phyloP scores from a whole-genome alignment of 2,888 invertebrate species.

The Macaria liturata region DNA sequence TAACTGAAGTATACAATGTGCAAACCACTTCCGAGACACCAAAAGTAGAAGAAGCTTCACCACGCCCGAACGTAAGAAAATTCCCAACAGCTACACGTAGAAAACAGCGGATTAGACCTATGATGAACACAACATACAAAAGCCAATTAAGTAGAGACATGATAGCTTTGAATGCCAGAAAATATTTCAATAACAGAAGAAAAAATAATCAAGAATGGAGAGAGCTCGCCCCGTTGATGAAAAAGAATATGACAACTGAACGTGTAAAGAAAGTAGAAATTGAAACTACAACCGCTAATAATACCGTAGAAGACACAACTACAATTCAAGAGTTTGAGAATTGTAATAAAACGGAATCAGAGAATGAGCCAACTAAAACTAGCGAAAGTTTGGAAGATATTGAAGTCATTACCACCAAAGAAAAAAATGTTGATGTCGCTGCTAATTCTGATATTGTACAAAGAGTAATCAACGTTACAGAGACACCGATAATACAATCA shows the following conservation, averaged over 20 bases:
- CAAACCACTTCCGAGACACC: conserved; percentile 31
- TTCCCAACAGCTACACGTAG: conserved; percentile 55
- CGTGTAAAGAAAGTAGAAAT: conserved; percentile 35
- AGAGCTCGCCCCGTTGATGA: conserved; percentile 51
- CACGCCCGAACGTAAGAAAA: conserved; percentile 42
- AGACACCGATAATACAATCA: conserved; percentile 43
- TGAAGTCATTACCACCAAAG: conserved; percentile 3
- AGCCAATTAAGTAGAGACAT: conserved; percentile 66
- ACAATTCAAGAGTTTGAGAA: conserved; percentile 32
- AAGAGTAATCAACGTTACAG: conserved; percentile 35
- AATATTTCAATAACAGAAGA: conserved; percentile 52
- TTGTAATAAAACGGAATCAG: conserved; percentile 26
- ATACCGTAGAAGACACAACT: conserved; percentile 26
- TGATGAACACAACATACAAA: conserved; percentile 57
- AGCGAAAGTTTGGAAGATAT: conserved; percentile 34
- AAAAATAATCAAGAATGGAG: conserved; percentile 65
- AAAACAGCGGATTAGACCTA: conserved; percentile 62
- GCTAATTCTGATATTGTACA: conserved; percentile 37
- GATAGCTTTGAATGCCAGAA: conserved; percentile 58
- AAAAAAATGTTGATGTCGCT: conserved; percentile 34
- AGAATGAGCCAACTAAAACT: conserved; percentile 28
- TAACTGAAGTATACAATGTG: conserved; percentile 17
- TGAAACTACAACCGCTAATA: conserved; percentile 41
- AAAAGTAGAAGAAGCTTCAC: conserved; percentile 31
- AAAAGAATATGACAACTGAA: conserved; percentile 43